Evolutionary conservation across 2,113 vertebrate genomes (phyloP), one percentile per base, ranked within the genome.

Genomic region (Phalacrocorax brasilianus): DNA sequence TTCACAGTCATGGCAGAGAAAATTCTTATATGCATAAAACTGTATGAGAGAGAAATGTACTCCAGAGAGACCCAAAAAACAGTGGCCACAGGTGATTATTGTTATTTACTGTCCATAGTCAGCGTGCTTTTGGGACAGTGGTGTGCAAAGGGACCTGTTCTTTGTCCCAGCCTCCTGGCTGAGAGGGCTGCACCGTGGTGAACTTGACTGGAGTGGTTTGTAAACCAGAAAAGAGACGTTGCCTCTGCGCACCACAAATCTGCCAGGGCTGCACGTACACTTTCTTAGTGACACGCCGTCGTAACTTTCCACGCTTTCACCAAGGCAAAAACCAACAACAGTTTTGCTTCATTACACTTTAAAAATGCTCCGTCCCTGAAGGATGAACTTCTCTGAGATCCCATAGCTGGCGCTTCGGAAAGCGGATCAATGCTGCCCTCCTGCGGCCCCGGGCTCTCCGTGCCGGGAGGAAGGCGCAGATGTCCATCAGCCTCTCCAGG

Each of bases 341-440:
- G 14, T 11, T 84, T 59, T 12, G 1, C 13, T 1, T 0, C 7
- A 9, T 3, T 47, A 2, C 6, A 12, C 22, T 35, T 32, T 12
- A 3, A 18, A 55, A 11, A 28, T 6, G n/a, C 30, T 77, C 12
- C 9, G 12, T 20, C 21, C 50, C 3, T 0, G 44, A 30, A 13
- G 62, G 12, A 10, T 0, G 30, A 2, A 3, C 3, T 10, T 66
- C 2, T 3, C 38, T 0, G 59, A 10, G 38, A 61, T 13, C 6
- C 2, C 15, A 0, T 1, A 5, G 14, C 2, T 3, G 3, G 32
- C 8, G 2, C 6, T n/a, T 24, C 4, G 4, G 56, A 88, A 24
- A 82, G 85, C 78, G 32, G 71, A 72, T 58, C 93, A 87, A 95
- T 95, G 96, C 96, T 97, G 95, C 96, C 96, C 92, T 94, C 96